Evolutionary conservation across 2,888 invertebrate species (phyloP).

Genomic region (Metacarcinus magister): DNA sequence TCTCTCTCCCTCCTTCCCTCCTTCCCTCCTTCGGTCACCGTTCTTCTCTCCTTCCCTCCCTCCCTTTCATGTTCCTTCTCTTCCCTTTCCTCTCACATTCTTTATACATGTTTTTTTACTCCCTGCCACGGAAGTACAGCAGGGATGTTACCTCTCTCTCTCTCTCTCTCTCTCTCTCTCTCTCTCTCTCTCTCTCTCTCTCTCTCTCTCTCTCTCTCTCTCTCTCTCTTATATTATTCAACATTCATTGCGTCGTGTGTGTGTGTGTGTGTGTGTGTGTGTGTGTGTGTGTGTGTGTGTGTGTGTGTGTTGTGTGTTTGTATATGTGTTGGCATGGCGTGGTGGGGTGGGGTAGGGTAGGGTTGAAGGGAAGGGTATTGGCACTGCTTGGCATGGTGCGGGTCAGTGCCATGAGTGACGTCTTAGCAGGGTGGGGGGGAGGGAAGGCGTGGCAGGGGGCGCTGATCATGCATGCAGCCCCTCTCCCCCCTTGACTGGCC

Average conservation of each 20-base stretch:
- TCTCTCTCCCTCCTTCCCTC: neutral
- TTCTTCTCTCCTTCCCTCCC: neutral
- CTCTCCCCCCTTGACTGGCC: neutral
- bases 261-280: neutral
- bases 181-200: slow-evolving; percentile 26
- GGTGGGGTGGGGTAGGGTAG: no score
- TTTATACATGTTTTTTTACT: neutral
- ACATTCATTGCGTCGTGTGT: no score
- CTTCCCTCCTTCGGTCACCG: neutral
- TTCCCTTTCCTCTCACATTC: neutral
- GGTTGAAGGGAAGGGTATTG: neutral
- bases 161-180: slow-evolving; percentile 26
- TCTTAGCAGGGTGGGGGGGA: neutral
- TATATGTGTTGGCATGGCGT: no score
- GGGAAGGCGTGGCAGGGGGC: neutral
- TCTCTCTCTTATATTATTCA: neutral
- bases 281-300: slow-evolving; percentile 56
- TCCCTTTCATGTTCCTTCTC: neutral
- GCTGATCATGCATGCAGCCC: neutral
- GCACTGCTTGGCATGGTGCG: neutral
- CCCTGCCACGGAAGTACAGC: neutral
- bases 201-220: slow-evolving; percentile 26
- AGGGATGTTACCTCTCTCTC: neutral
- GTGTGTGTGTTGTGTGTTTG: neutral
- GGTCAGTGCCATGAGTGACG: slow-evolving; percentile 27